phyloP scores from a whole-genome alignment of 2,797 vertebrate species.

The Acrossocheilus wenchowensis region DNA sequence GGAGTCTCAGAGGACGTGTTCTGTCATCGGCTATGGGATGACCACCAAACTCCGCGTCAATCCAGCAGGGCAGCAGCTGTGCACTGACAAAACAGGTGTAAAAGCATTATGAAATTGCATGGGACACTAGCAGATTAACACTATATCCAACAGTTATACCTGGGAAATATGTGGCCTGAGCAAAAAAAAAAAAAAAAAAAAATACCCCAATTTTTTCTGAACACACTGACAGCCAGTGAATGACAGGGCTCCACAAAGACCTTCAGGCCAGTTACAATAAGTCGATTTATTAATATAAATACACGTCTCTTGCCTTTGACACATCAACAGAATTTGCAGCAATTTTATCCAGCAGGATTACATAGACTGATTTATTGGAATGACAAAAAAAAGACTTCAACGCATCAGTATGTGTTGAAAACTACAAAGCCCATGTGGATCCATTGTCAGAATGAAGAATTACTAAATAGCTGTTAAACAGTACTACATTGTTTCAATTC shows the following conservation, averaged over 20 bases:
- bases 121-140: neutral
- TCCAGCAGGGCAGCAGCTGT: neutral
- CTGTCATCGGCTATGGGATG: neutral
- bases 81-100: neutral
- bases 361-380: too few relatives aligned
- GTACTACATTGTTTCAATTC: neutral
- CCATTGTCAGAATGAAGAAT: neutral
- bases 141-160: neutral
- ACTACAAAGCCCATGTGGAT: neutral
- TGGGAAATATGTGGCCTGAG: neutral
- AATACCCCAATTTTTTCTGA: neutral
- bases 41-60: neutral
- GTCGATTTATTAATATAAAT: neutral
- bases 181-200: too few relatives aligned
- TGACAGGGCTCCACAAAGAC: neutral
- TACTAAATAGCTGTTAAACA: neutral
- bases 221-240: neutral
- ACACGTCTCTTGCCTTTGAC: too few relatives aligned
- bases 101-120: neutral
- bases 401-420: too few relatives aligned
- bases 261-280: neutral
- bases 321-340: neutral
- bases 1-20: conserved; percentile 1
- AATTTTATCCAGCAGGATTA: neutral
- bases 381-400: too few relatives aligned